A percentile compares a stretch with the other conserved stretches of the same genome.
Conservation (phyloP, 2,888 invertebrate species). For the Ophion costatus region DNA sequence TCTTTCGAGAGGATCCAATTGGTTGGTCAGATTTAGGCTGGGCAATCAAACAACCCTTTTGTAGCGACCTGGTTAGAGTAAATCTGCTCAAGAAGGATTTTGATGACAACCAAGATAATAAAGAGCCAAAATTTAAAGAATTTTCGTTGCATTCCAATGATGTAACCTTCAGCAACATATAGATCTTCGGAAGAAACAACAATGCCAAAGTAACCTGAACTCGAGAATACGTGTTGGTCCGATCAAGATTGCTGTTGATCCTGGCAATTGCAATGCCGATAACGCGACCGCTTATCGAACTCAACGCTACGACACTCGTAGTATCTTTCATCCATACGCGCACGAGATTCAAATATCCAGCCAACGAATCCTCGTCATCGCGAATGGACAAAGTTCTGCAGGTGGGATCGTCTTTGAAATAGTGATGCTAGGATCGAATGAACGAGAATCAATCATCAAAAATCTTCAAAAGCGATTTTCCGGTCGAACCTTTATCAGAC, state of each 20-base stretch:
- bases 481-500: slow-evolving; percentile 76
- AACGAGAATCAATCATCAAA: slow-evolving; percentile 5
- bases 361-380: slow-evolving; percentile 72
- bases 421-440: slow-evolving; percentile 73
- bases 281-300: slow-evolving; percentile 73
- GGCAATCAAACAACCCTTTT: too few species aligned
- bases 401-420: slow-evolving; percentile 76
- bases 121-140: not conserved
- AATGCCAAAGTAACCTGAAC: slow-evolving; percentile 69
- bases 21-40: too few species aligned
- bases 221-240: slow-evolving; percentile 74
- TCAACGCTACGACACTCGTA: slow-evolving; percentile 76
- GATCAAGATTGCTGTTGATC: slow-evolving; percentile 71
- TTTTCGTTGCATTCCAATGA: not conserved
- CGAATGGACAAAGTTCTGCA: slow-evolving; percentile 72
- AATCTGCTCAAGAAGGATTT: too few species aligned
- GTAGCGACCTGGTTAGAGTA: too few species aligned
- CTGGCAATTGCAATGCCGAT: slow-evolving; percentile 74
- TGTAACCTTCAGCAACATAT: not conserved
- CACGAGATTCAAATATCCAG: slow-evolving; percentile 71
- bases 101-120: not conserved
- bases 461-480: not conserved
- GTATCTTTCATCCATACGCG: slow-evolving; percentile 77
- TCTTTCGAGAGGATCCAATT: not conserved
- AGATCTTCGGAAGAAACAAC: not conserved